Evolutionary conservation across 2,797 vertebrate genomes (phyloP), one percentile per base, ranked within the genome.

Genomic region (Ispidina picta): DNA sequence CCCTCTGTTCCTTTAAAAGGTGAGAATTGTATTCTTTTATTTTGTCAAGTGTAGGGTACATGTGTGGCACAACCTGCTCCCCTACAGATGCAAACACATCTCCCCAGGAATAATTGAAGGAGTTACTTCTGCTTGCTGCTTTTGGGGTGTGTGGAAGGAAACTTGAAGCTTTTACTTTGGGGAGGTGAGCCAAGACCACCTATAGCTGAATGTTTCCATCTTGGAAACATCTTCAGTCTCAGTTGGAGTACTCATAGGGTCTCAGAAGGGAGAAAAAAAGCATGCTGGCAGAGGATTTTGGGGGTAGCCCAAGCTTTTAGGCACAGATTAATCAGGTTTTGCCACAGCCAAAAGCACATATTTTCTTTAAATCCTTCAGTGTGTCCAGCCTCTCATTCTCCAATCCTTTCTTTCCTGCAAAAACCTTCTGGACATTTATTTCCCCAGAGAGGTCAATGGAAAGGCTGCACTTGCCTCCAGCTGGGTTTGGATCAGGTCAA

Each of bases 131-230:
- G 48, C 25, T 49, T 49, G 25, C 48, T 49, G 15, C 48, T 49
- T 49, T 49, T 49, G 25, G 25, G 15, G 25, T 49, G 9, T 25
- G 15, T 49, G 48, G 48, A 49, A 12, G 3, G 19, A 25, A 25
- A 51, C 14, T 11, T 12, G 17, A 77, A 60, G 37, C 13, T 48
- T 83, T 55, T 44, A 20, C 19, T 49, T 55, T 0, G 3, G 8
- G n/a, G 22, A 18, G 12, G 16, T 55, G 52, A 43, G 16, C 13
- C 13, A 52, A 73, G 19, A 41, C 8, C 12, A 37, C 16, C n/a
- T 1, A 0, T 13, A 51, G 22, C n/a, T 0, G 0, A 41, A 51
- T 28, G 4, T 6, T 4, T 26, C 21, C 3, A 1, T 10, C 39
- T 35, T 17, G n/a, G 62, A 29, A 43, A 23, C 15, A 23, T 10